phyloP scores from a whole-genome alignment of 2,113 vertebrate species.

The Thamnophis sirtalis region DNA sequence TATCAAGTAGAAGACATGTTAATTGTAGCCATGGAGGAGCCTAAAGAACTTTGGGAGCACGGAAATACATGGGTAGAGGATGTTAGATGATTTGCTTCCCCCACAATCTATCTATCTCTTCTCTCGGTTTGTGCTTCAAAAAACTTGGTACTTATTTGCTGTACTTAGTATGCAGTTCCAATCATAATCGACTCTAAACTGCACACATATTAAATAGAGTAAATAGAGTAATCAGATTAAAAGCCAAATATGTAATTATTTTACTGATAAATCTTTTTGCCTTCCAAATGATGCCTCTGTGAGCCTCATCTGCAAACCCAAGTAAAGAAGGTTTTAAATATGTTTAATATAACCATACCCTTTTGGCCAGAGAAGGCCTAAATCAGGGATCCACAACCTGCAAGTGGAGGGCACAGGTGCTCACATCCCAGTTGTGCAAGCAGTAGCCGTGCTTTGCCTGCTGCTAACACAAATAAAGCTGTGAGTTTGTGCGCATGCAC shows the following conservation, averaged over 20 bases:
- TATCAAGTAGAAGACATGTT: background rate
- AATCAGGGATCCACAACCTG: background rate
- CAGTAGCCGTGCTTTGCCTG: rapidly evolving
- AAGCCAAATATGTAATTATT: background rate
- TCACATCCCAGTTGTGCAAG: too few species aligned
- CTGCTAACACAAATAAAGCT: too few species aligned
- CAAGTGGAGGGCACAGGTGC: too few species aligned
- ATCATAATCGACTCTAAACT: background rate
- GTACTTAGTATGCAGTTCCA: background rate
- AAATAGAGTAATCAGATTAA: background rate
- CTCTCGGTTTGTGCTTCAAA: background rate
- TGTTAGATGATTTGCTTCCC: background rate
- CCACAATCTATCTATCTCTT: background rate
- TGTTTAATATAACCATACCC: background rate
- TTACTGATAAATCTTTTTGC: background rate
- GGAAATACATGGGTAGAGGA: background rate
- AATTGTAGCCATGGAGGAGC: background rate
- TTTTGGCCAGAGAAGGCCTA: background rate
- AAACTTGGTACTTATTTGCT: background rate
- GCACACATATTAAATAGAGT: background rate
- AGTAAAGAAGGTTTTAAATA: background rate
- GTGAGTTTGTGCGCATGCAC: too few species aligned
- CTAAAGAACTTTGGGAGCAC: background rate
- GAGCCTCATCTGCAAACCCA: background rate
- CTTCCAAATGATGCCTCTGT: background rate